Conservation (phyloP, 2,113 vertebrate species). For the Vicugna pacos region DNA sequence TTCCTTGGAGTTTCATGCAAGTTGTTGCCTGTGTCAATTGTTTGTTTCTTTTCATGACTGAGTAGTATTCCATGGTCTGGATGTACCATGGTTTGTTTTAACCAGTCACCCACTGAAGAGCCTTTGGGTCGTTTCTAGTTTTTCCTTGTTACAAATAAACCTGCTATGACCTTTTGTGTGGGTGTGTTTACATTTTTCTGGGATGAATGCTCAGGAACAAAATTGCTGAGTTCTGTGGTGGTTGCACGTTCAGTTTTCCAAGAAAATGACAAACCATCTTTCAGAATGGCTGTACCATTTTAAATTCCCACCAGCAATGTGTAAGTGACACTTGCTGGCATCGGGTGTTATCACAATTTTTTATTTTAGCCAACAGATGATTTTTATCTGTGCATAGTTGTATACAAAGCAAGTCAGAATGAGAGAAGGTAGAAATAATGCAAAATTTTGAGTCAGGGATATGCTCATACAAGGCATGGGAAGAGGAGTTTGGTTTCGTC, state of each 20-base stretch:
- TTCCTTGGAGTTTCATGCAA: not conserved
- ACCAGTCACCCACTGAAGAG: not conserved
- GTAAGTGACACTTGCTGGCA: not conserved
- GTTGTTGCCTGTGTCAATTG: not conserved
- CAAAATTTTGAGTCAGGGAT: not conserved
- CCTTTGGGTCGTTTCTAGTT: not conserved
- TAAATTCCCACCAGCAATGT: not conserved
- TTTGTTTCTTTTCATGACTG: not conserved
- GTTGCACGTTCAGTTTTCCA: not conserved
- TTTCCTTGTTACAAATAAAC: not conserved
- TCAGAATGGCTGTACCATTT: not conserved
- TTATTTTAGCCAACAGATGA: not conserved
- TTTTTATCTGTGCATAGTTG: not conserved
- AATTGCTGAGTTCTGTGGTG: not conserved
- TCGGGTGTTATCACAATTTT: not conserved
- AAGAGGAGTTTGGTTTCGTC: not conserved
- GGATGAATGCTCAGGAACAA: not conserved
- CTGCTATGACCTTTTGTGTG: not conserved
- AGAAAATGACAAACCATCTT: not conserved
- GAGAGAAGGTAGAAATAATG: not conserved
- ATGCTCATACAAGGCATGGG: not conserved
- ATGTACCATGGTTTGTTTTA: not conserved
- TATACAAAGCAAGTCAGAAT: not conserved
- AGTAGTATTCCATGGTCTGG: not conserved
- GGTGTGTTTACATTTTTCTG: not conserved